These are phyloP conservation scores for Neosalanx taihuensis DNA, from an alignment of 2,797 vertebrate genomes.

Conservation along the genomic window DNA sequence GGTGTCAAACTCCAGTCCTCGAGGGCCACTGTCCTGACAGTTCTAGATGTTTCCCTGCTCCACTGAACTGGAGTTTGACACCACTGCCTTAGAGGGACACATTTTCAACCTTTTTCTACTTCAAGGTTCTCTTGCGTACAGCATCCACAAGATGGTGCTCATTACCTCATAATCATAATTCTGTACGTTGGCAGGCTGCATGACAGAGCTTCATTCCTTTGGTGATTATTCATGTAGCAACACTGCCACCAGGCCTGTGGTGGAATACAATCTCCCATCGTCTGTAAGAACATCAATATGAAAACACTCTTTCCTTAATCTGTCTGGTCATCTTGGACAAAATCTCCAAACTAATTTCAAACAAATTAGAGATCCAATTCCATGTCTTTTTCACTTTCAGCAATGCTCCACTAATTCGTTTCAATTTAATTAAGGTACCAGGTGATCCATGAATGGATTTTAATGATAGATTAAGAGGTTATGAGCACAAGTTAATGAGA, in stretches of 20 bases:
- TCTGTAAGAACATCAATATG: too few relatives aligned
- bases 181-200: background rate
- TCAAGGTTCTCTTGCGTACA: background rate
- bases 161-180: conserved; percentile 8
- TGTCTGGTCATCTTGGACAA: background rate
- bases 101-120: background rate
- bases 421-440: background rate
- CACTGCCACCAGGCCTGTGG: too few relatives aligned
- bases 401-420: too few relatives aligned
- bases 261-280: too few relatives aligned
- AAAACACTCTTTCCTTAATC: too few relatives aligned
- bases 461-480: conserved; percentile 31
- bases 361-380: background rate
- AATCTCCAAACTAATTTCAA: conserved; percentile 2
- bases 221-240: too few relatives aligned
- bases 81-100: too few relatives aligned
- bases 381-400: background rate
- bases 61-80: too few relatives aligned
- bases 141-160: conserved; percentile 48
- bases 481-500: conserved; percentile 48
- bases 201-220: background rate
- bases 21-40: too few relatives aligned
- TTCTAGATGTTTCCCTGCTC: too few relatives aligned
- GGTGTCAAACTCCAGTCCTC: too few relatives aligned
- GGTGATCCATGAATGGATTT: conserved; percentile 15